These are phyloP conservation scores for Platichthys flesus DNA, from an alignment of 2,113 vertebrate species.

Conservation along the genomic window DNA sequence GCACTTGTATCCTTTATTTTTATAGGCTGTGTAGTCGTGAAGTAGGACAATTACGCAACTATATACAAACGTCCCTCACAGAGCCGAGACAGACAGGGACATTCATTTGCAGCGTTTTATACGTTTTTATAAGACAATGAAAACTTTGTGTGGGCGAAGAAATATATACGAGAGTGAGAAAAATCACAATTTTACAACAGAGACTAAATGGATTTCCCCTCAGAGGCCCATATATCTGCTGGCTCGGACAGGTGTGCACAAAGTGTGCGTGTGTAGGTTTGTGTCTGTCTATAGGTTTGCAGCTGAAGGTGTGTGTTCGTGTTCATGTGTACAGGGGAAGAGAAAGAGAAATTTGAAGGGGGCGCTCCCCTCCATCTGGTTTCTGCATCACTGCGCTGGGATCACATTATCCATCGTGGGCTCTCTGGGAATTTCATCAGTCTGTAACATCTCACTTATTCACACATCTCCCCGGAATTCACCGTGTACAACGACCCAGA, in stretches of 20 bases:
- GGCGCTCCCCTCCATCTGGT: constrained; percentile 74
- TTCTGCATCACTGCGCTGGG: constrained; percentile 75
- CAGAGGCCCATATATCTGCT: constrained; percentile 62
- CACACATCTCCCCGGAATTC: constrained; percentile 66
- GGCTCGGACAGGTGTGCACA: constrained; percentile 64
- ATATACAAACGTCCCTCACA: background rate
- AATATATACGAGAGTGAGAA: constrained; percentile 59
- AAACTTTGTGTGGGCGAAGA: constrained; percentile 36
- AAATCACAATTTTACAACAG: constrained; percentile 69
- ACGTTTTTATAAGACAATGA: constrained; percentile 43
- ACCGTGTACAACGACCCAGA: constrained; percentile 29
- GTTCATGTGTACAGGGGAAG: constrained; percentile 15
- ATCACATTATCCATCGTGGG: constrained; percentile 74
- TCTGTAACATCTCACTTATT: constrained; percentile 83
- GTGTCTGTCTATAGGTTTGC: constrained; percentile 23
- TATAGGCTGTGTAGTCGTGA: too few relatives aligned
- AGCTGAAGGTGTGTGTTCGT: constrained; percentile 40
- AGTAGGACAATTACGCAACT: background rate
- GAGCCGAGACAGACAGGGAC: background rate
- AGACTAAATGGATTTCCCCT: constrained; percentile 68
- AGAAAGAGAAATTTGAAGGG: constrained; percentile 31
- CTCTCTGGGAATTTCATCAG: constrained; percentile 83
- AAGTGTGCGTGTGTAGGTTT: constrained; percentile 38
- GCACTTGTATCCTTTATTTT: background rate
- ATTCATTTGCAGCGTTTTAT: constrained; percentile 35